Conservation (phyloP, 2,797 vertebrate genomes). For the Hapalemur alaotrensis region DNA sequence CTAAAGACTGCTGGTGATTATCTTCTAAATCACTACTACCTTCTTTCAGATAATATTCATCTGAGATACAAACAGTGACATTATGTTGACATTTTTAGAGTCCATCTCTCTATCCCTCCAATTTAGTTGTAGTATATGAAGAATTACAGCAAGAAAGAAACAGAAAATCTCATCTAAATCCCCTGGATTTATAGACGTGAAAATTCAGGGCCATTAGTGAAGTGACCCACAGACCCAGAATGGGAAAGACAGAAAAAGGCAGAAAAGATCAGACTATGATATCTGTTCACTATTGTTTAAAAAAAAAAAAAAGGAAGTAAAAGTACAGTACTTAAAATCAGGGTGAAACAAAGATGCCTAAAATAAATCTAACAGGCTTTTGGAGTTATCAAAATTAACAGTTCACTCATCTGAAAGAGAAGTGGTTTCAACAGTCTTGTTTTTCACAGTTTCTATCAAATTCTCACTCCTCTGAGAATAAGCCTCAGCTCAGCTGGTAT, state of each 20-base stretch:
- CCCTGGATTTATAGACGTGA: neutral
- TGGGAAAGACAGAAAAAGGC: neutral
- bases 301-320: neutral
- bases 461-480: neutral
- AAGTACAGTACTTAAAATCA: neutral
- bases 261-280: neutral
- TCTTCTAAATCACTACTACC: neutral
- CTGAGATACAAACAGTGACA: neutral
- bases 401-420: neutral
- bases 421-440: neutral
- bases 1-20: neutral
- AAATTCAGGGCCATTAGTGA: neutral
- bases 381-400: neutral
- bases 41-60: neutral
- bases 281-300: neutral
- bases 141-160: neutral
- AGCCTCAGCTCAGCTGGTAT: neutral
- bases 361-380: neutral
- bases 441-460: conserved; percentile 19
- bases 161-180: neutral
- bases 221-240: neutral
- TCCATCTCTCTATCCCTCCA: neutral
- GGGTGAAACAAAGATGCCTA: neutral
- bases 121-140: neutral
- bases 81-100: conserved; percentile 2